Evolutionary conservation across 2,888 invertebrate species (phyloP), one percentile per base, ranked within the genome.

Genomic region (Stenolophus ochropezus): DNA sequence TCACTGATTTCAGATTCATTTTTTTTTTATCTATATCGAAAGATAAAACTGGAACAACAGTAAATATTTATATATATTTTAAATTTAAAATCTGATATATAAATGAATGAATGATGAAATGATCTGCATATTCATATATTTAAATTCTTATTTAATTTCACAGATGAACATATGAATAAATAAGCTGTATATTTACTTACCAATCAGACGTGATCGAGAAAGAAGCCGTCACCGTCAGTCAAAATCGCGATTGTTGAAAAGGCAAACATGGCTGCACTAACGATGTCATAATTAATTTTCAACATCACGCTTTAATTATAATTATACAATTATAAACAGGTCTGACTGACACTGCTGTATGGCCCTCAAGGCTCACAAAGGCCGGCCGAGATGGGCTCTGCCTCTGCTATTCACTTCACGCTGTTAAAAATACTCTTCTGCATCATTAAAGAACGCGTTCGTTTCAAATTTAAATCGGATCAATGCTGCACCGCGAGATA

Each of bases 251-350:
- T 25, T 51, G 42, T 56, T 76, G 76, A 58, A 79, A 79, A 79
- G 78, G 69, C 78, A 69, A 79, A 79, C 78, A 79, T 69, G 23
- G 58, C 49, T 74, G 18, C 16, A 33, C 77, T 82, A 82, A 77
- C 76, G 82, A 77, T 77, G 82, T 77, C 82, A 77, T 82, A 82
- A 82, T 82, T 82, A 82, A 82, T 76, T 82, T 82, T 82, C 77
- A 82, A 77, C 82, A 42, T 75, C 82, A 77, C 82, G 77, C 73
- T 58, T 82, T 76, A 77, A 82, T 82, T 82, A 77, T 82, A 77
- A 82, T 82, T 77, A 82, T 77, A 82, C 77, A 82, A 82, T 82
- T 82, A 82, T 82, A 82, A 82, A 73, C 73, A 82, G 47, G 77
- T 56, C 71, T 82, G 82, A 82, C 82, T 77, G 82, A 82, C 82